Evolutionary conservation across 37 sponge, comb jelly and placozoan genomes (phyloP).

Genomic region (Agelas oroides): DNA sequence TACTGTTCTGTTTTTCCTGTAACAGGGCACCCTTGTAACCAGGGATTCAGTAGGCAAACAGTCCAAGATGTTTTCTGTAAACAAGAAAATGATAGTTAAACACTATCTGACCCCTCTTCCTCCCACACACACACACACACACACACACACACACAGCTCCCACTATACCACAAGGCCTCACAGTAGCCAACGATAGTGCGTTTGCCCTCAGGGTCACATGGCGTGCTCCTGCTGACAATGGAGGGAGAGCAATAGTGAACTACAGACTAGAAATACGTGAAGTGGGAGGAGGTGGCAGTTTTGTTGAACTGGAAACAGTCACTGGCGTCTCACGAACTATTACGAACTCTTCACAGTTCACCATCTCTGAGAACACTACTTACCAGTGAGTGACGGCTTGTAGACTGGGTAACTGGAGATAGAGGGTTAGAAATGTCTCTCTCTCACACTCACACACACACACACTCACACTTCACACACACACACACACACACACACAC

Average conservation of each 20-base stretch:
- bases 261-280: not conserved
- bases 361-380: not conserved
- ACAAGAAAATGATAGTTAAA: no score
- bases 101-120: no score
- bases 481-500: not conserved
- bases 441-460: no score
- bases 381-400: not conserved
- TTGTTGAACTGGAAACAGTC: not conserved
- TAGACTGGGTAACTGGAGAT: no score
- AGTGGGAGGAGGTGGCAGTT: not conserved
- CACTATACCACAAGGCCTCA: not conserved
- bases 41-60: no score
- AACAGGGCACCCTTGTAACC: no score
- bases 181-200: not conserved
- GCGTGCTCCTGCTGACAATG: constrained; percentile 21
- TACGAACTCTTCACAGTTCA: not conserved
- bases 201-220: not conserved
- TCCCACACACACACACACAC: not conserved
- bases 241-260: constrained; percentile 7
- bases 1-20: no score
- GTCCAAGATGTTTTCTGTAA: no score
- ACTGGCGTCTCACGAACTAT: no score
- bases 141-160: constrained; percentile 1
- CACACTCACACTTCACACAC: no score
- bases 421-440: no score